Evolutionary conservation across 2,113 vertebrate species (phyloP), one percentile per base, ranked within the genome.

Genomic region (Gopherus evgoodei): DNA sequence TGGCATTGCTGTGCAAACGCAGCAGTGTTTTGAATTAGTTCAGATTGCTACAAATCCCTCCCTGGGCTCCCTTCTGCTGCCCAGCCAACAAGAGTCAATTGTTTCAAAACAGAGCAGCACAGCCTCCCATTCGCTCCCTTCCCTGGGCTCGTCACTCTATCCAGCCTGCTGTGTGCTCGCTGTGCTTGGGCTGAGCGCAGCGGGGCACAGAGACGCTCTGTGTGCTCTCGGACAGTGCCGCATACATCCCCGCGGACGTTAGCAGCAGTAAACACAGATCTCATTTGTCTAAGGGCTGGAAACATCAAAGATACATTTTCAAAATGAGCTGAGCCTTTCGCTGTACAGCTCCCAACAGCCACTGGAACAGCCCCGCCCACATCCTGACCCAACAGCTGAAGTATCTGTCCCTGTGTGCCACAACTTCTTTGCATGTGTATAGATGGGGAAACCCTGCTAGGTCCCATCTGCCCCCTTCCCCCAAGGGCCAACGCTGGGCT

Each of bases 61-160:
- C 0, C 0, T 1, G 38, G 38, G 78, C 49, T 83, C 83, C 85
- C 79, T 91, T 22, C 86, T 65, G 80, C 87, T 0, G 0, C 76
- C 29, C 87, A 76, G 69, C 44, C 19, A 83, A 42, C 24, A 12
- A n/a, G 19, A 72, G 11, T 52, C 49, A 44, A 21, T 19, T 44
- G 53, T 69, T 38, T 62, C 14, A 13, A 8, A n/a, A 56, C 21
- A 11, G 22, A 84, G 56, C 52, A 4, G 49, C 25, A 11, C 53
- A 44, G 16, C 62, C 4, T n/a, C 17, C 79, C n/a, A 10, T 53
- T 7, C 7, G 19, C 81, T 42, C 81, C 44, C 76, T 5, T 22
- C 80, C 38, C n/a, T 16, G 31, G 29, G 17, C 31, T 31, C 53
- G 24, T 38, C 42, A 16, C 14, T 31, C 5, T 35, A 59, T n/a